Base-by-base conservation (phyloP, 2,797 vertebrate species). In the Sebastes vulpes region DNA sequence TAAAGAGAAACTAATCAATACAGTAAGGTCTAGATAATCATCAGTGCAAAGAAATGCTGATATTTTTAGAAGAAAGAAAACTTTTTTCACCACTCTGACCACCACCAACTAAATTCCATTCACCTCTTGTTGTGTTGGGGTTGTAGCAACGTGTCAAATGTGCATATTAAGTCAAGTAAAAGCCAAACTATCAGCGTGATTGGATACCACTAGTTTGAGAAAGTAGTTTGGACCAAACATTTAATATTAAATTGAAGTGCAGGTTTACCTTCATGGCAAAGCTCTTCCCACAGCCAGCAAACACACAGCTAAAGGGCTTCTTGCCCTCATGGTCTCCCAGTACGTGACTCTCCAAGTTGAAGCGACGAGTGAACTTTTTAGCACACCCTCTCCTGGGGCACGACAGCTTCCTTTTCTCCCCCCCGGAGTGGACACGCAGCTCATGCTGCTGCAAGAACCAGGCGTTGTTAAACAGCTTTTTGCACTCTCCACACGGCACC, bases 271-370 rank as follows among this genome's bases (percentile, higher is more conserved):
- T 97, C 97, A 99, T 97, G 25, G 96, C 94, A 63, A 99, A 99
- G 0, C 84, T 92, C 89, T 94, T 98, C 61, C 94, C 95, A 65
- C 98, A 99, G 80, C 95, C 96, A 5, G 90, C 46, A 1, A 95
- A 89, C 4, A 95, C 84, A 83, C 98, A 99, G 58, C 75, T 72
- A 11, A 98, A 98, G 0, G 96, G 90, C 29, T 83, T 96, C 89
- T 92, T 83, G 26, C 96, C 95, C 61, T 98, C 97, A 0, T 99
- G 98, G 70, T 97, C 97, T 5, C 96, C 97, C 14, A 97, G 89
- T 2, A 98, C 86, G 3, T 99, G 98, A 89, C 89, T 97, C 86
- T 98, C 96, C 89, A 99, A 94, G 71, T 97, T 97, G 82, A 98
- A 98, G 60, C 92, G 31, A 0, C 93, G 97, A 0, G 95, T 98